phyloP scores from a whole-genome alignment of 1,140 invertebrate species.

The Dolichoris vasculosae region DNA sequence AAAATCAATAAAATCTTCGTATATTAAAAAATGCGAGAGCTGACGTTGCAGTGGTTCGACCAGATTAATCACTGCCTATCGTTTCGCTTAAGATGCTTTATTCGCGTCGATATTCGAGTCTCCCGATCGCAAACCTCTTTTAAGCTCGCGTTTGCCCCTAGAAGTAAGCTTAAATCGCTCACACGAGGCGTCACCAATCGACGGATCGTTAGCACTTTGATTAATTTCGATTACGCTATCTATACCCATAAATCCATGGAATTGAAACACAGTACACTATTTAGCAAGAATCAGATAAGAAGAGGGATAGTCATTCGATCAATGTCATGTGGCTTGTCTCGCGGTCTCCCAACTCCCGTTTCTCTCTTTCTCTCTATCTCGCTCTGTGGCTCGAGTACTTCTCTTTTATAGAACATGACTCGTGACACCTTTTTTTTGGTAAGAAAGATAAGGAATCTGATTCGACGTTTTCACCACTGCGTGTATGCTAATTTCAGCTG shows the following conservation, averaged over 20 bases:
- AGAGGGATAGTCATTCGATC: slow-evolving; percentile 14
- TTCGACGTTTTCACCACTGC: no score
- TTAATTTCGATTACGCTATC: slow-evolving; percentile 35
- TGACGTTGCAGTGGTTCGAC: neutral
- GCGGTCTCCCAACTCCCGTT: neutral
- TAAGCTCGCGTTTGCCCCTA: neutral
- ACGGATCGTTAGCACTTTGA: slow-evolving; percentile 24
- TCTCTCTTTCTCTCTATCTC: neutral
- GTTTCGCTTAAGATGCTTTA: neutral
- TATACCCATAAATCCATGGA: slow-evolving; percentile 31
- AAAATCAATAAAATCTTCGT: neutral
- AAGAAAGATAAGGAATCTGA: no score
- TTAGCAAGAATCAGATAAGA: neutral
- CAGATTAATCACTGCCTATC: slow-evolving; percentile 2
- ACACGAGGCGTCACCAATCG: slow-evolving; percentile 9
- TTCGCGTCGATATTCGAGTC: neutral
- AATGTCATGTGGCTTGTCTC: neutral
- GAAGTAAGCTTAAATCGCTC: neutral
- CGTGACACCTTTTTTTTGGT: no score
- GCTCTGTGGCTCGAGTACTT: no score
- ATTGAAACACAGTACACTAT: slow-evolving; percentile 2
- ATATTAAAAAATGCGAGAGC: neutral
- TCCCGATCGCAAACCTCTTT: neutral
- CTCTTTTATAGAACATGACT: no score
- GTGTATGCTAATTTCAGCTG: no score